Percentiles rank a stretch among this genome's conserved stretches.
Evolutionary conservation across 2,797 vertebrate species (phyloP).

Genomic region (Erpetoichthys calabaricus): DNA sequence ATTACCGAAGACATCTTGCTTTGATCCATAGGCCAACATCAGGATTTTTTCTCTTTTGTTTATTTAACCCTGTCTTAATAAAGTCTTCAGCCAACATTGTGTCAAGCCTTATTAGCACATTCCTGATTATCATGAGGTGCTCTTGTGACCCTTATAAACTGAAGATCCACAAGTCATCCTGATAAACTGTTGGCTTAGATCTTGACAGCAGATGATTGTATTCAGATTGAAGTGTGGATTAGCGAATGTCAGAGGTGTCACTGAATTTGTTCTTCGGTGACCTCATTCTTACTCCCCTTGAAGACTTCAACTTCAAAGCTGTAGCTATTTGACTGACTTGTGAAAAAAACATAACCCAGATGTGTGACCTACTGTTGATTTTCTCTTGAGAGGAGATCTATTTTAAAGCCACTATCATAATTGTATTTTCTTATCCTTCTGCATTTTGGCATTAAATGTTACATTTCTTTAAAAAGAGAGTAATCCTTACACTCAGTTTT

Average conservation of each 20-base stretch:
- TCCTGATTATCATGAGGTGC: not conserved
- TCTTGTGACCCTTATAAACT: constrained; percentile 2
- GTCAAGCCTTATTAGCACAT: not conserved
- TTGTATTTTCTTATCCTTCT: too few species aligned
- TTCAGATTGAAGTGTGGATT: constrained; percentile 13
- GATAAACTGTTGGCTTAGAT: not conserved
- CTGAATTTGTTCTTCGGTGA: constrained; percentile 7
- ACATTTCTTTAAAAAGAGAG: too few species aligned
- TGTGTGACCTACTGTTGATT: not conserved
- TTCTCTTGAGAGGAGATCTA: not conserved
- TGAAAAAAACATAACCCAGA: constrained; percentile 1
- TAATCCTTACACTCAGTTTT: too few species aligned
- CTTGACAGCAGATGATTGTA: constrained; percentile 9
- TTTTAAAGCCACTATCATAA: not conserved
- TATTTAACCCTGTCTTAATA: not conserved
- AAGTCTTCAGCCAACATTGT: not conserved
- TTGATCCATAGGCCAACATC: too few species aligned
- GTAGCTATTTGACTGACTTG: not conserved
- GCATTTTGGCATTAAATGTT: too few species aligned
- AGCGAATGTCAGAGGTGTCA: constrained; percentile 13
- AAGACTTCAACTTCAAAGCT: constrained; percentile 9
- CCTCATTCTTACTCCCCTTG: not conserved
- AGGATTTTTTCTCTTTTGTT: too few species aligned
- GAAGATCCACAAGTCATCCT: not conserved
- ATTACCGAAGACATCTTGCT: too few species aligned